A percentile compares a stretch with the other conserved stretches of the same genome.
Evolutionary conservation across 2,888 invertebrate species (phyloP).

Genomic region (Pyrochroa serraticornis): DNA sequence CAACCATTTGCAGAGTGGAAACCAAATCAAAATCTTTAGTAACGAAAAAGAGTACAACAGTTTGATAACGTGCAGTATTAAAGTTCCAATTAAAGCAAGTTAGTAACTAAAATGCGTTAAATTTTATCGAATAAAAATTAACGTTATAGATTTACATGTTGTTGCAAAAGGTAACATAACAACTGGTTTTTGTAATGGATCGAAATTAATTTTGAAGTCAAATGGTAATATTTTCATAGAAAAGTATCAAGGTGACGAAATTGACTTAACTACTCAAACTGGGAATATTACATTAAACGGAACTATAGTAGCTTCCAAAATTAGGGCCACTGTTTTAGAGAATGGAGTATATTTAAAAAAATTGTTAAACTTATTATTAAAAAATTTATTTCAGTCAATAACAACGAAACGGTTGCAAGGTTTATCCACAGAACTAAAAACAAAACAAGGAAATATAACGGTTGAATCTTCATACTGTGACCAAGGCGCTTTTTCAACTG

Average conservation of each 20-base stretch:
- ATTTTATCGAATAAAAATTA: too few species aligned
- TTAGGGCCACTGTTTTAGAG: constrained; percentile 34
- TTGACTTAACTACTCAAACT: constrained; percentile 39
- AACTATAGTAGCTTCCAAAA: constrained; percentile 46
- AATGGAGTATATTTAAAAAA: constrained; percentile 42
- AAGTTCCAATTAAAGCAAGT: constrained; percentile 54
- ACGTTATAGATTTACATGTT: constrained; percentile 46
- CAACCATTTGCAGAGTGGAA: constrained; percentile 27
- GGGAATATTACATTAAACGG: constrained; percentile 48
- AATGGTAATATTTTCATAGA: constrained; percentile 44
- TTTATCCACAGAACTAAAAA: constrained; percentile 38
- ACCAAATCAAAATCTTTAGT: constrained; percentile 37
- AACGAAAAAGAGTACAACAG: constrained; percentile 23
- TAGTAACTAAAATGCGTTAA: constrained; percentile 22
- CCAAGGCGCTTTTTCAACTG: constrained; percentile 42
- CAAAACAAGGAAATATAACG: constrained; percentile 44
- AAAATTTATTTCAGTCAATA: constrained; percentile 43
- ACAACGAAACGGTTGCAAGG: constrained; percentile 48
- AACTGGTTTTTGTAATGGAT: constrained; percentile 42
- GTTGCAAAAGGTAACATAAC: constrained; percentile 39
- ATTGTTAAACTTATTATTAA: background rate
- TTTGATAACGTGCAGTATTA: constrained; percentile 40
- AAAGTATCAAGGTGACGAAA: constrained; percentile 47
- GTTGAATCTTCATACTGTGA: constrained; percentile 50
- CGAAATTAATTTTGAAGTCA: constrained; percentile 40